Evolutionary conservation across 2,797 vertebrate species (phyloP).

Genomic region (Hipposideros larvatus): DNA sequence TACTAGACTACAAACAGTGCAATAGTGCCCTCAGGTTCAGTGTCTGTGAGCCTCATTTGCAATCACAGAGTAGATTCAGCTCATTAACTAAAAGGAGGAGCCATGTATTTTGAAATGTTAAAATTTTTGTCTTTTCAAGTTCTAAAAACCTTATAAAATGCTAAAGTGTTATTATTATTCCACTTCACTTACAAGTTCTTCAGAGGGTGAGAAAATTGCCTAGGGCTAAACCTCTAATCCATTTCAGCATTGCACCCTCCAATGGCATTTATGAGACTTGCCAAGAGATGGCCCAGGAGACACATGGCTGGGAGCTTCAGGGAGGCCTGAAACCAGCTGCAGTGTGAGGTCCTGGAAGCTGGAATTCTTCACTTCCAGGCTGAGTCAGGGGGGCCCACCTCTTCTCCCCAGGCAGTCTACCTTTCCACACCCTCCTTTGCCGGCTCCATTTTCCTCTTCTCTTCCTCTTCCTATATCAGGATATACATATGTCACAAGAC

Average conservation of each 20-base stretch:
- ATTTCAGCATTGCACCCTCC: conserved; percentile 55
- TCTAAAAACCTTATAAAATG: conserved; percentile 57
- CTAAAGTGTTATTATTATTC: conserved; percentile 53
- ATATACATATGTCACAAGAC: background rate
- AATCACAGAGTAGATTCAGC: conserved; percentile 53
- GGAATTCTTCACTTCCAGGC: conserved; percentile 69
- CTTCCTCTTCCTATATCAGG: background rate
- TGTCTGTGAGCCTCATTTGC: conserved; percentile 26
- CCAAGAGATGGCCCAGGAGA: conserved; percentile 55
- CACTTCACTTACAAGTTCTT: conserved; percentile 69
- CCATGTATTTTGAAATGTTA: conserved; percentile 44
- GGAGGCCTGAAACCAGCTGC: conserved; percentile 56
- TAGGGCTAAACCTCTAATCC: conserved; percentile 59
- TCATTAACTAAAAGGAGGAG: conserved; percentile 62
- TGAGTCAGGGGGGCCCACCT: conserved; percentile 52
- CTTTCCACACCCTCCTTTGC: conserved; percentile 23
- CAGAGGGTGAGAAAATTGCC: conserved; percentile 73
- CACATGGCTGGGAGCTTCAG: conserved; percentile 33
- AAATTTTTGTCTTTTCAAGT: conserved; percentile 71
- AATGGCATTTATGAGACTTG: conserved; percentile 51
- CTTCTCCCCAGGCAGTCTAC: conserved; percentile 63
- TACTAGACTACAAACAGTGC: background rate
- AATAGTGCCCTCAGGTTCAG: background rate
- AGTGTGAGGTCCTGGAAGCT: conserved; percentile 76
- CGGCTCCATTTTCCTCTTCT: background rate